Evolutionary conservation across 2,113 vertebrate species (phyloP).

Genomic region (Scolopax mira): DNA sequence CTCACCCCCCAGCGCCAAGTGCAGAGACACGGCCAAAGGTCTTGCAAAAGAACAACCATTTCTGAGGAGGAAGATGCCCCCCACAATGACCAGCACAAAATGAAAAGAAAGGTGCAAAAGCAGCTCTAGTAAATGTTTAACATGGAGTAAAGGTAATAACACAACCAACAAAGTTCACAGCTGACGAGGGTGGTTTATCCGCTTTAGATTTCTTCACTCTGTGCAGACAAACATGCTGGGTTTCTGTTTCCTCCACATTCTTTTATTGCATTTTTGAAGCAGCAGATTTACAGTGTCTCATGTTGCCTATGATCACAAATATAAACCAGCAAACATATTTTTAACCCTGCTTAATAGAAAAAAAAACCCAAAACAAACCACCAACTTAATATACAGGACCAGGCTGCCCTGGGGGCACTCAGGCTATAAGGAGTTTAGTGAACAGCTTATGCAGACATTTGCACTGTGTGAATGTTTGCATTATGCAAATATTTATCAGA

Average conservation of each 20-base stretch:
- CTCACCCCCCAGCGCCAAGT: fast-evolving
- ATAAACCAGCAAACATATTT: background rate
- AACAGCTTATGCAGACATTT: background rate
- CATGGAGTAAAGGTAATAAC: background rate
- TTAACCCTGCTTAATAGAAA: background rate
- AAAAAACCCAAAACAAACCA: background rate
- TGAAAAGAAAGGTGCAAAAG: background rate
- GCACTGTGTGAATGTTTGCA: background rate
- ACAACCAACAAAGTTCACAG: background rate
- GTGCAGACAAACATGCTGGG: fast-evolving
- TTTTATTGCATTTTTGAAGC: background rate
- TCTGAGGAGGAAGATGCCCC: background rate
- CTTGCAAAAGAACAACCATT: fast-evolving
- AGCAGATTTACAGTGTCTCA: background rate
- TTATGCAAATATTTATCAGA: background rate
- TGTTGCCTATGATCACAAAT: background rate
- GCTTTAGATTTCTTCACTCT: background rate
- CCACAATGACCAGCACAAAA: background rate
- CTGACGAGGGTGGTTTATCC: background rate
- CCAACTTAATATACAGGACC: background rate
- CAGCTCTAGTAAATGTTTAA: background rate
- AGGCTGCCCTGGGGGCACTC: background rate
- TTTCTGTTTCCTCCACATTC: background rate
- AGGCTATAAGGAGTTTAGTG: background rate
- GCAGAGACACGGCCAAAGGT: background rate